Base-by-base conservation (phyloP, 1,140 invertebrate species). In the Littorina saxatilis region DNA sequence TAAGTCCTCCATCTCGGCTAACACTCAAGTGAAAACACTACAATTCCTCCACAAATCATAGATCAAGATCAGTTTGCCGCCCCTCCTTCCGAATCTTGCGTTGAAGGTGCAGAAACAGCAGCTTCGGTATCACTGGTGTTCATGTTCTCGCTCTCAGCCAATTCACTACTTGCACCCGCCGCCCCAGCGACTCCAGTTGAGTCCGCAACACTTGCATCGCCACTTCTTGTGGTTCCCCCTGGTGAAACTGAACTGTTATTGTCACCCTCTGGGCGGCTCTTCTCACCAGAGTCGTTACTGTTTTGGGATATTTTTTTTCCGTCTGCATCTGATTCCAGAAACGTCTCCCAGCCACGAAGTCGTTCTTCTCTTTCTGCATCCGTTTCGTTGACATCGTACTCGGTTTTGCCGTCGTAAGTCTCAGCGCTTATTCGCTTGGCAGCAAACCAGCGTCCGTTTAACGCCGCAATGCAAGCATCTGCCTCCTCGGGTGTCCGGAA, bases 391-490 rank as follows among this genome's bases (percentile, higher is more conserved):
- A 98, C 95, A 90, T 96, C 97, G 92, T 96, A 99, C 92, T 98
- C 99, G 0, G 97, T 98, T 91, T 96, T 96, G 9, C 99, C 99
- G 94, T 99, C 98, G 97, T 98, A 99, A 81, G 96, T 95, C 89
- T 96, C 95, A 2, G 98, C 98, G 5, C 94, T 94, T 32, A 99
- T 94, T 92, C 96, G 94, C 40, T 96, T 94, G 88, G 98, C 95
- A 13, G 86, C 90, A 82, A 99, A 99, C 94, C 96, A 98, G n/a
- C 98, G 94, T 0, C 96, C 96, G 93, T 99, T 96, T 86, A 99
- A 94, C 63, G 97, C 94, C 84, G 95, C 93, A 20, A 99, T 95
- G 78, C 98, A 98, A 52, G 95, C 94, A 93, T 99, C 98, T 1
- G 98, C 98, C 88, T 96, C 95, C 91, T 98, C 97, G 0, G 97